These are phyloP conservation scores for Clarias laeviceps DNA, from an alignment of 2,797 vertebrate genomes.

Conservation along the genomic window DNA sequence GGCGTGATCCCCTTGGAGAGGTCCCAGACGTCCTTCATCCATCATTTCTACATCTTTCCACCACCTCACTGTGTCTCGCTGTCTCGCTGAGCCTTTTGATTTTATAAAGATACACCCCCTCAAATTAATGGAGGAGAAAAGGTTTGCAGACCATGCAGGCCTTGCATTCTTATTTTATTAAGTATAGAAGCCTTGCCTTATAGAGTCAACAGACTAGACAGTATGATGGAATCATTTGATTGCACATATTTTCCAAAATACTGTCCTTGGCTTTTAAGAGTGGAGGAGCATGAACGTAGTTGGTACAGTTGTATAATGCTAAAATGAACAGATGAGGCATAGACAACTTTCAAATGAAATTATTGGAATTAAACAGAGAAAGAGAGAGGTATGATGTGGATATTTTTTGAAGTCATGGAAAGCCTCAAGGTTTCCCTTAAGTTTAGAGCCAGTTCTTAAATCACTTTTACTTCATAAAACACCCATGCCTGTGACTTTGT, in stretches of 20 bases:
- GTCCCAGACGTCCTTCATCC: conserved; percentile 39
- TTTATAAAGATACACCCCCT: conserved; percentile 9
- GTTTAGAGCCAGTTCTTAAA: conserved; percentile 11
- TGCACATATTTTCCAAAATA: background rate
- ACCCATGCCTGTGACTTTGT: conserved; percentile 12
- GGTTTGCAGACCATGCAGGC: background rate
- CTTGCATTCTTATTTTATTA: conserved; percentile 16
- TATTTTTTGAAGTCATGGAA: background rate
- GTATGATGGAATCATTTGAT: background rate
- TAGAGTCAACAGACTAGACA: background rate
- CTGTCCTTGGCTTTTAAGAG: background rate
- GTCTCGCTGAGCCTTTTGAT: conserved; percentile 4
- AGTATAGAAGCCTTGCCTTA: background rate
- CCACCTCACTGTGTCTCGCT: conserved; percentile 19
- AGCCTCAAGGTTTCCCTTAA: background rate
- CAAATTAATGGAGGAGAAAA: conserved; percentile 21
- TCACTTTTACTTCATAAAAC: conserved; percentile 22
- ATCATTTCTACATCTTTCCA: conserved; percentile 33
- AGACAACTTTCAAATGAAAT: background rate
- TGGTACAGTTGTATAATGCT: background rate
- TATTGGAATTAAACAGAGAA: background rate
- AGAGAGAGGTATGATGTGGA: background rate
- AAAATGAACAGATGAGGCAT: conserved; percentile 10
- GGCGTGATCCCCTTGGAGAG: conserved; percentile 48
- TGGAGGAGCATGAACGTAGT: background rate